Percentiles rank a stretch among this genome's conserved stretches.
These are phyloP conservation scores for Andrena haemorrhoa DNA, from an alignment of 2,888 invertebrate genomes.

Conservation along the genomic window DNA sequence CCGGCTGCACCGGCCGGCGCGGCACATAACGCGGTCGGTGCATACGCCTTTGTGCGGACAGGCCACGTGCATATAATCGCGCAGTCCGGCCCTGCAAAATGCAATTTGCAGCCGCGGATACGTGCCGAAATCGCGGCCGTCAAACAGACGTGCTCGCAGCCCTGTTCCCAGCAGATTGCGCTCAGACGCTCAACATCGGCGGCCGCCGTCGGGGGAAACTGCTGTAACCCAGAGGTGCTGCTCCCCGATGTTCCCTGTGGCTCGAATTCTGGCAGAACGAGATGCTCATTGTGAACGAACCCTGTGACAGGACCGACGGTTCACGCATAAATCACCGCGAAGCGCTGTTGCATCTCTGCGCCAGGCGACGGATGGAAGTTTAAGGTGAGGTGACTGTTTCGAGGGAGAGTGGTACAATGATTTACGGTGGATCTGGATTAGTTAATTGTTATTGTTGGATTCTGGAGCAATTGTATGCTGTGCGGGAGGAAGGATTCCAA, in stretches of 20 bases:
- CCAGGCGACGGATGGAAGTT: no score
- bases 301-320: not conserved
- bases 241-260: not conserved
- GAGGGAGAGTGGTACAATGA: no score
- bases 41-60: constrained; percentile 62
- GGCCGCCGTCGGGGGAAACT: constrained; percentile 1
- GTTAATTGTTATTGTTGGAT: no score
- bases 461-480: no score
- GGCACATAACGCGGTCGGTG: constrained; percentile 60
- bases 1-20: constrained; percentile 26
- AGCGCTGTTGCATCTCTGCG: not conserved
- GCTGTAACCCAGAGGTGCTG: not conserved
- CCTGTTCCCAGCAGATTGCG: constrained; percentile 34
- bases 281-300: not conserved
- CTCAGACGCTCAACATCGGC: constrained; percentile 1
- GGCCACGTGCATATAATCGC: constrained; percentile 69
- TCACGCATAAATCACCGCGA: constrained; percentile 1
- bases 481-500: no score
- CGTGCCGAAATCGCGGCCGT: constrained; percentile 64
- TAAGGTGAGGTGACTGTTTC: no score
- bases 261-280: not conserved
- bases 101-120: constrained; percentile 67
- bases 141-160: constrained; percentile 52
- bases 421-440: no score
- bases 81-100: constrained; percentile 57